Conservation (phyloP, 2,113 vertebrate genomes). For the Chinchilla lanigera region DNA sequence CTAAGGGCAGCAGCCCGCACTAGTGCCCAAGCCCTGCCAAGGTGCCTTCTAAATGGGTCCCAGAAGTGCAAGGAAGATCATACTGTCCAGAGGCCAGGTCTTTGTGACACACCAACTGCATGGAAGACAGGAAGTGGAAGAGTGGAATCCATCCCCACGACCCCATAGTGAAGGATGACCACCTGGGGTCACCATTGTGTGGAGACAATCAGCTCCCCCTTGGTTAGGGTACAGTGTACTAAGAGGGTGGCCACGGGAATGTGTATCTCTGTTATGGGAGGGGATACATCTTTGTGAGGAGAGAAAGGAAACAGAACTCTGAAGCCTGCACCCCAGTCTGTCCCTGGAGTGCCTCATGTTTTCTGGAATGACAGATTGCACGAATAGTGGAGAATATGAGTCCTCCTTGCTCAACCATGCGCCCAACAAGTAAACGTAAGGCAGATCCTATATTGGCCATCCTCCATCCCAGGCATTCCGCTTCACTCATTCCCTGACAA, state of each 20-base stretch:
- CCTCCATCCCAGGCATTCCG: not conserved
- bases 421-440: not conserved
- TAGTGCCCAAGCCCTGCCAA: not conserved
- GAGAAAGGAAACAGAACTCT: accelerated
- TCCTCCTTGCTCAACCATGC: not conserved
- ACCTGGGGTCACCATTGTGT: too few species aligned
- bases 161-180: not conserved
- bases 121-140: not conserved
- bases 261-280: accelerated
- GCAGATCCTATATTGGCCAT: not conserved
- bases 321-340: not conserved
- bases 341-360: not conserved
- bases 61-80: not conserved
- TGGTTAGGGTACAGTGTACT: not conserved
- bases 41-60: not conserved
- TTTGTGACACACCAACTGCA: not conserved
- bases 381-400: accelerated
- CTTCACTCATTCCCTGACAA: not conserved
- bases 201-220: not conserved
- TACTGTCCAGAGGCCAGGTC: not conserved
- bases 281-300: accelerated
- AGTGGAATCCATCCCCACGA: too few species aligned
- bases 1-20: not conserved
- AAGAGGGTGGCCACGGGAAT: not conserved
- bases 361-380: not conserved